Base-by-base conservation (phyloP, 2,113 vertebrate species). In the Colistium nudipinnis region DNA sequence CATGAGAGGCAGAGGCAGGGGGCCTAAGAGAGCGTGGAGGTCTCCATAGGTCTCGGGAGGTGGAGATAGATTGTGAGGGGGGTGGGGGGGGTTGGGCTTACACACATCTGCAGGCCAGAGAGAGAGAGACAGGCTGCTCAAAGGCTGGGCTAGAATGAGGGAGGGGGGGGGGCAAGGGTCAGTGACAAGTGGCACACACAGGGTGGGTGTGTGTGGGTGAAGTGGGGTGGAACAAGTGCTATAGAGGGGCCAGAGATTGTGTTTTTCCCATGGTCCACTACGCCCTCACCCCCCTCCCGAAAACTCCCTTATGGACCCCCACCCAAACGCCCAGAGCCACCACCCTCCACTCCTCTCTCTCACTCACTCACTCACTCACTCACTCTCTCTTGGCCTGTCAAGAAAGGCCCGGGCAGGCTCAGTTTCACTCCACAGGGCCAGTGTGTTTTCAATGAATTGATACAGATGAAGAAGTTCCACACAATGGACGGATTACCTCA, bases 401-500 rank as follows among this genome's bases (percentile, higher is more conserved):
- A 91, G 90, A 93, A 92, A 94, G 91, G 88, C 77, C 56, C 64
- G 53, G 83, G 67, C 72, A 54, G 90, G 90, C 93, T 95, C 93
- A 90, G 91, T 94, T 94, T 93, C 94, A 94, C 90, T 93, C 91
- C 88, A 78, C 75, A 90, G 90, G 91, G 93, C 89, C 84, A 88
- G 89, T 74, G 84, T 86, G 86, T 92, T 89, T 90, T 94, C 91
- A 88, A 89, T 94, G 92, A 91, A 91, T 87, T 93, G 90, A 93
- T 93, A 93, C 91, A 94, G 92, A 93, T 91, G 91, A 93, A 94
- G 92, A 93, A 90, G 87, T 88, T 85, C 75, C 85, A 67, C 90
- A 90, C 91, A 93, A 93, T 92, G 89, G 92, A 91, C 85, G 89
- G 94, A 94, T 93, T 93, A 93, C 88, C 90, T 84, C 82, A 77